These are phyloP conservation scores for Rhimphoctona megacephalus DNA, from an alignment of 2,888 invertebrate species.

Conservation along the genomic window DNA sequence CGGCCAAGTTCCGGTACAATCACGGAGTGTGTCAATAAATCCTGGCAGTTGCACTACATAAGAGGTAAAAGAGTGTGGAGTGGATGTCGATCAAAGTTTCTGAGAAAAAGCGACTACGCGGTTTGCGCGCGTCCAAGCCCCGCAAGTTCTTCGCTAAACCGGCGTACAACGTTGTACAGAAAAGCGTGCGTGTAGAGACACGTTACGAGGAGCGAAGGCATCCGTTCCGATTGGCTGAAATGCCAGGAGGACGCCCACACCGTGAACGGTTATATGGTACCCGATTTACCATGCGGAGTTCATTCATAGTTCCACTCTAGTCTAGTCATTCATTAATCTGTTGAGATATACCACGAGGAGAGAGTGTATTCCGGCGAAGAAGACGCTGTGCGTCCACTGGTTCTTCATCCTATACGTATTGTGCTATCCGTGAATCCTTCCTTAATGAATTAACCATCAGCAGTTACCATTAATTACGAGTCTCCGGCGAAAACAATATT, in stretches of 20 bases:
- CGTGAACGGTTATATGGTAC: conserved; percentile 81
- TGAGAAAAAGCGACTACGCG: conserved; percentile 72
- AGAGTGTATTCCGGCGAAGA: conserved; percentile 42
- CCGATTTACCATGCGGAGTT: conserved; percentile 79
- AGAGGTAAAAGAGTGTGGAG: conserved; percentile 19
- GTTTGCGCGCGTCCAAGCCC: conserved; percentile 3
- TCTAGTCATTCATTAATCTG: conserved; percentile 83
- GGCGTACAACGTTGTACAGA: conserved; percentile 24
- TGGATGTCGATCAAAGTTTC: conserved; percentile 68
- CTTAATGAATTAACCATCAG: neutral
- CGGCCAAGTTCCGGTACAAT: conserved; percentile 50
- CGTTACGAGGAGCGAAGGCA: conserved; percentile 60
- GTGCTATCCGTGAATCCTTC: neutral
- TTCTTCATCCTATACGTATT: neutral
- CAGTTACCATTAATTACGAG: neutral
- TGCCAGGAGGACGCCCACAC: conserved; percentile 81
- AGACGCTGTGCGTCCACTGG: conserved; percentile 5
- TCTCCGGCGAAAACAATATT: neutral
- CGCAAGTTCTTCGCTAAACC: conserved; percentile 20
- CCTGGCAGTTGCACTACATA: conserved; percentile 34
- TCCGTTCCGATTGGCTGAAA: conserved; percentile 77
- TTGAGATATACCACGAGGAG: conserved; percentile 72
- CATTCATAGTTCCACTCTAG: conserved; percentile 83
- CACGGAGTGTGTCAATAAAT: conserved; percentile 50
- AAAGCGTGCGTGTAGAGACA: conserved; percentile 56